Evolutionary conservation across 2,797 vertebrate genomes (phyloP).

Genomic region (Sciaenops ocellatus): DNA sequence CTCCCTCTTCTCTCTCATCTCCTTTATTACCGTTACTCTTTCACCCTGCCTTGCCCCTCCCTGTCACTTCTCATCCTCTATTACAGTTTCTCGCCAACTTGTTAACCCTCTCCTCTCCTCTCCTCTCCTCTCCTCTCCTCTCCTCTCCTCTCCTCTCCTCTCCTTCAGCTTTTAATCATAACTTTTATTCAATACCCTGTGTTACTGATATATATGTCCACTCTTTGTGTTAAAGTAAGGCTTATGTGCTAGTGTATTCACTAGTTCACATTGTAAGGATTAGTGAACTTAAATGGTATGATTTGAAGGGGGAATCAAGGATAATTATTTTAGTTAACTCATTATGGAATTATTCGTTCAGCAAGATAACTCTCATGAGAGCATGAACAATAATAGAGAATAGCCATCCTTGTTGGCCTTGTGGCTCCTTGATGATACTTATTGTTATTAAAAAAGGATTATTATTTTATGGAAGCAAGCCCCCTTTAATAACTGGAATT

Average conservation of each 20-base stretch:
- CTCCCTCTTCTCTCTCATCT: constrained; percentile 42
- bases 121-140: constrained; percentile 3
- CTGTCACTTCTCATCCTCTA: constrained; percentile 39
- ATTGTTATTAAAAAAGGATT: constrained; percentile 15
- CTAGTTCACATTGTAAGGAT: neutral
- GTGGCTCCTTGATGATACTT: no score
- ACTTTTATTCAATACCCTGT: neutral
- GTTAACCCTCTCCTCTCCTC: constrained; percentile 35
- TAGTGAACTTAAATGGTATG: neutral
- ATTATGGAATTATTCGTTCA: neutral
- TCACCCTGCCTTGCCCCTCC: constrained; percentile 41
- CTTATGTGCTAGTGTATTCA: neutral
- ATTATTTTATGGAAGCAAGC: constrained; percentile 4
- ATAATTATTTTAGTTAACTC: neutral
- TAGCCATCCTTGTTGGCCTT: neutral
- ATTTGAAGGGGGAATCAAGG: constrained; percentile 2
- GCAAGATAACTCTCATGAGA: neutral
- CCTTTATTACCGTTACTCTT: constrained; percentile 62
- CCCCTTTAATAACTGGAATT: neutral
- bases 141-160: constrained; percentile 5
- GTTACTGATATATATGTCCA: neutral
- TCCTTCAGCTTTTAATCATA: neutral
- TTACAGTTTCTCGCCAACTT: constrained; percentile 27
- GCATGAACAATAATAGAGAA: neutral
- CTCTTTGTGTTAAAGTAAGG: neutral